Evolutionary conservation across 2,888 invertebrate species (phyloP).

Genomic region (Gasteruption jaculator): DNA sequence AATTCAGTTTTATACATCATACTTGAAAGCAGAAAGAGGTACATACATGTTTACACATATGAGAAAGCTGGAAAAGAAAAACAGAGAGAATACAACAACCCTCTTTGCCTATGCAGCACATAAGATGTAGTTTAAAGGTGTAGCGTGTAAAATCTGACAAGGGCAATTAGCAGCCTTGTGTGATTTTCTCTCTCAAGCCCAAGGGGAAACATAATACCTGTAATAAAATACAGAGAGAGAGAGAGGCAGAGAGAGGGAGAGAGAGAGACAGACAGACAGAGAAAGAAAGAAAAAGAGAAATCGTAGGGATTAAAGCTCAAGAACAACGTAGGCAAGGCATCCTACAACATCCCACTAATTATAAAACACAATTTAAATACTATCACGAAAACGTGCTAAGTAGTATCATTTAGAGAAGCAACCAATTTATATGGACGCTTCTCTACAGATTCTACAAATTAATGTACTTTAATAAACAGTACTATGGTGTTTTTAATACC

Average conservation of each 20-base stretch:
- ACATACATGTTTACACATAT: no score
- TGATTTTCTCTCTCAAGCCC: slow-evolving; percentile 19
- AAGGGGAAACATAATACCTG: slow-evolving; percentile 6
- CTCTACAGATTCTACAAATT: slow-evolving; percentile 31
- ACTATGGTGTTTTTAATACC: no score
- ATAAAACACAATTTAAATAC: slow-evolving; percentile 35
- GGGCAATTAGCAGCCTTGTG: slow-evolving; percentile 22
- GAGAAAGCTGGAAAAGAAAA: slow-evolving; percentile 1
- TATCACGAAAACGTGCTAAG: slow-evolving; percentile 29
- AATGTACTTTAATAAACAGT: slow-evolving; percentile 36
- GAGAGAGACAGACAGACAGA: slow-evolving; percentile 3
- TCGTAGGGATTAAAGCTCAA: background rate
- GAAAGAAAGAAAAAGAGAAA: background rate
- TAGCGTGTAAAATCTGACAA: slow-evolving; percentile 25
- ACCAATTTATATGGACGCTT: no score
- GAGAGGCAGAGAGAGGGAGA: slow-evolving; percentile 15
- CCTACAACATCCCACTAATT: slow-evolving; percentile 26
- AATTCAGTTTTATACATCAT: no score
- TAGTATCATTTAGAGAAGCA: slow-evolving; percentile 28
- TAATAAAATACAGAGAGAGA: slow-evolving; percentile 5
- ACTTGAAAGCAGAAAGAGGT: no score
- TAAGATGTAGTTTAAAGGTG: no score
- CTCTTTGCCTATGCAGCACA: no score
- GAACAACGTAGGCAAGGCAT: background rate
- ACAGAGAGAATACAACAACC: slow-evolving; percentile 2